Evolutionary conservation across 2,113 vertebrate species (phyloP).

Genomic region (Lynx canadensis): DNA sequence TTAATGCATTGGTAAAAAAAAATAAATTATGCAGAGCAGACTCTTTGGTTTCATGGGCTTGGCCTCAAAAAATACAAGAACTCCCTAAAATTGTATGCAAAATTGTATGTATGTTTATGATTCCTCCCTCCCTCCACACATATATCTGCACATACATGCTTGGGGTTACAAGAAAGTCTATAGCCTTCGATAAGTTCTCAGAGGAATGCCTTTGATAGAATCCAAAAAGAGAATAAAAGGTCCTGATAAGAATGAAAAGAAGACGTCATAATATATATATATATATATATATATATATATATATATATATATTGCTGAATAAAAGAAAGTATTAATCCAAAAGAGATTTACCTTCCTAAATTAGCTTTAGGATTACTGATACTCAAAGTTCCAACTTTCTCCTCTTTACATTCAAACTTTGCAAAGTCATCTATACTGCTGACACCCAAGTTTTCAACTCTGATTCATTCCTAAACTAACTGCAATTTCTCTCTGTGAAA

Average conservation of each 20-base stretch:
- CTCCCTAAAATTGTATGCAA: not conserved
- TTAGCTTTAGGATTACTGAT: not conserved
- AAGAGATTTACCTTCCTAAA: not conserved
- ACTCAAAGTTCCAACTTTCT: not conserved
- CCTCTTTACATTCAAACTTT: constrained; percentile 40
- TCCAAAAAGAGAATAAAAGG: not conserved
- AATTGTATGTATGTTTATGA: not conserved
- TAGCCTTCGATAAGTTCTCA: not conserved
- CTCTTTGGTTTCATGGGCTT: not conserved
- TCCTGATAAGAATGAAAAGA: not conserved
- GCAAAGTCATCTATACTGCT: constrained; percentile 47
- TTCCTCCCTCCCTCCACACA: no score
- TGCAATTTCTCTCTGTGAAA: constrained; percentile 44
- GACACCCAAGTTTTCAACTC: constrained; percentile 52
- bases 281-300: not conserved
- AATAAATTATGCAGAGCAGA: not conserved
- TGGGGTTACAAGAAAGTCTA: not conserved
- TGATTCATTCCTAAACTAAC: constrained; percentile 53
- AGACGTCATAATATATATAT: not conserved
- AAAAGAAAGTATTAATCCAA: not conserved
- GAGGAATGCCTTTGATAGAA: not conserved
- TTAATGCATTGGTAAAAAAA: not conserved
- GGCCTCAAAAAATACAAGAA: not conserved
- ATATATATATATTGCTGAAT: not conserved
- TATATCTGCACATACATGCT: not conserved